phyloP scores from a whole-genome alignment of 2,888 invertebrate genomes.

The Rhopalosiphum nymphaeae region DNA sequence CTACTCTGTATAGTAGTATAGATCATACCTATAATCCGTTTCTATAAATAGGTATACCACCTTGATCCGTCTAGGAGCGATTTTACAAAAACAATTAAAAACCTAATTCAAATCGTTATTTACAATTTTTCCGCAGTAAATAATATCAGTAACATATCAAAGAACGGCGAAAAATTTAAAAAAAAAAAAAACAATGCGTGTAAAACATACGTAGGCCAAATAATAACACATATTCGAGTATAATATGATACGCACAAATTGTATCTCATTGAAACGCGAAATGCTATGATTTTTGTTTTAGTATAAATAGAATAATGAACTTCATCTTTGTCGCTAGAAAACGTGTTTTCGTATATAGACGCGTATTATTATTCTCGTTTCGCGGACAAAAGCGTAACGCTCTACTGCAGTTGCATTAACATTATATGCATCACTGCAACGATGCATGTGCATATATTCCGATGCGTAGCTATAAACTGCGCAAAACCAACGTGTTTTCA shows the following conservation, averaged over 20 bases:
- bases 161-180: neutral
- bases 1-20: neutral
- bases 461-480: neutral
- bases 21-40: neutral
- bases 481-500: neutral
- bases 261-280: neutral
- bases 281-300: neutral
- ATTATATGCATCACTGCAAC: neutral
- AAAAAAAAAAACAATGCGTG: neutral
- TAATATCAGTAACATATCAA: neutral
- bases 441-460: neutral
- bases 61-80: neutral
- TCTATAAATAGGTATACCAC: neutral
- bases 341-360: neutral
- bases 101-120: neutral
- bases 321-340: neutral
- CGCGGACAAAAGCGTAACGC: neutral
- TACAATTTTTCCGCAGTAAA: neutral
- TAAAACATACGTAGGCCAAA: neutral
- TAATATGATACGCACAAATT: neutral
- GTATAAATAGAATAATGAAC: neutral
- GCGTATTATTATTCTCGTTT: neutral
- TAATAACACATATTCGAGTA: neutral
- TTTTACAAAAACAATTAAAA: neutral
- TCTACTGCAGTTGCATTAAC: neutral